Base-by-base conservation (phyloP, 2,113 vertebrate genomes). In the Varanus komodoensis region DNA sequence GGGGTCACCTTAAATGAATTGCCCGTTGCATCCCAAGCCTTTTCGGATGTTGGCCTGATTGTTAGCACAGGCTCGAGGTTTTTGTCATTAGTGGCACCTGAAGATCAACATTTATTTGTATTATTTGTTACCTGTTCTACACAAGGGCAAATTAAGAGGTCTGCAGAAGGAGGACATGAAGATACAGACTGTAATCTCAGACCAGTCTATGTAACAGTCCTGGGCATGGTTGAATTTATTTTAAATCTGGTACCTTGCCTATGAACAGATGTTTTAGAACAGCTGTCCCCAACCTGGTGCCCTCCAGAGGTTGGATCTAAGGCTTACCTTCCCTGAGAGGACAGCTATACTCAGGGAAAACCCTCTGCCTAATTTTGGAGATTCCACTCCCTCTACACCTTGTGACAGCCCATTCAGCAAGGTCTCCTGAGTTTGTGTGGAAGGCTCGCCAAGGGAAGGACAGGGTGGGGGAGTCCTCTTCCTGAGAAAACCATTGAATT, bases 1-100 rank as follows among this genome's bases (percentile, higher is more conserved):
- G 83, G 91, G 38, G 73, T 50, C 91, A 92, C 88, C 93, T 94
- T 91, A 94, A 95, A 94, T 90, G 89, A 92, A 95, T 29, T 82
- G 87, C 78, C 88, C 90, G 95, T 95, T 94, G 75, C 90, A 89
- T 67, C 75, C 74, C 91, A 93, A 94, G 73, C 48, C 64, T 92
- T 87, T 73, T 92, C 91, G 82, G 4, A 90, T 71, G 52, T 29
- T 85, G 90, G 61, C 12, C 57, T 12, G 11, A 15, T 61, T 25
- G 79, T 29, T 92, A 82, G 44, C 82, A n/a, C 32, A 80, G 48
- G 15, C 69, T 86, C 87, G 93, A 92, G 84, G 32, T 52, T 57
- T 1, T 27, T 54, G 25, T 61, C 44, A 25, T 3, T 14, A 1
- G 57, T 23, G 73, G 64, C 34, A 44, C 52, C 32, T 1, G 48